Evolutionary conservation across 2,797 vertebrate species (phyloP), one percentile per base, ranked within the genome.

Genomic region (Naso thynnoides): DNA sequence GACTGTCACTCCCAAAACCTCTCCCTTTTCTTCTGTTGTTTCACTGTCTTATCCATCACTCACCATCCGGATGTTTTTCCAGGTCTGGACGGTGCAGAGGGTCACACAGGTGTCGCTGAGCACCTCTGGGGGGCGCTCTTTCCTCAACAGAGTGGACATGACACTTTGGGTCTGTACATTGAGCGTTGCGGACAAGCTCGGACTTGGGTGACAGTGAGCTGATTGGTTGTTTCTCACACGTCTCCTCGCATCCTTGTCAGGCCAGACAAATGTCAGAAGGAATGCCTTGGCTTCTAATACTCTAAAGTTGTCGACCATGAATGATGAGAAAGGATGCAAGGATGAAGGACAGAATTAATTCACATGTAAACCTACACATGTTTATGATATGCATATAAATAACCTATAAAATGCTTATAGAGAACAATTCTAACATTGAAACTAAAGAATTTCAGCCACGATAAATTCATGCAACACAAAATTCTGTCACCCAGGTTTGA

Each of bases 91-190:
- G 82, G 78, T 78, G 57, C 88, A 61, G 91, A 93, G 31, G 85
- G 85, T 70, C 88, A 85, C 10, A 31, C 81, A 18, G 88, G 70
- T 82, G 66, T 78, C 56, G 50, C 85, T 73, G 90, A 92, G 41
- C 88, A 88, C 84, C 88, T 64, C 60, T 92, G 91, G 92, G 91
- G 89, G 87, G 79, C 89, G 42, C 89, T 89, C 82, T 91, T 86
- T 84, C 71, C 90, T 87, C 91, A 89, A 50, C 88, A 91, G 73
- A 90, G 83, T 68, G 90, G 91, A 88, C 88, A 86, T 82, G 91
- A 93, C 57, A 82, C 68, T 69, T 68, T 87, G 83, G 89, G 91
- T 92, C 82, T 89, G 88, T 92, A 92, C 88, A 76, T 50, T 58
- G 7, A 87, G 58, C 61, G 56, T 36, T 13, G 49, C 53, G 56